Evolutionary conservation across 2,888 invertebrate species (phyloP).

Genomic region (Drosophila heteroneura): DNA sequence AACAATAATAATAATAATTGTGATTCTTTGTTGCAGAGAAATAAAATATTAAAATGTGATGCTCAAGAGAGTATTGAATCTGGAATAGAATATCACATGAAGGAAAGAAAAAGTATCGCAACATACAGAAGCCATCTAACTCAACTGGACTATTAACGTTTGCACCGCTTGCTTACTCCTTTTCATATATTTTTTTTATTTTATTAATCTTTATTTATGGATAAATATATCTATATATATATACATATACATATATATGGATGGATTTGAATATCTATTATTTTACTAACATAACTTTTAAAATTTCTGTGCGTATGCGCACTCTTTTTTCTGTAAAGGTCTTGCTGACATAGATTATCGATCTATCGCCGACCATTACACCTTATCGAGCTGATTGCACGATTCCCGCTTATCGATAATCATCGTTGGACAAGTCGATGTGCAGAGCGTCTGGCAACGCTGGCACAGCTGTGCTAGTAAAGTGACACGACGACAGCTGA

Average conservation of each 20-base stretch:
- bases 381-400: not conserved
- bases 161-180: no score
- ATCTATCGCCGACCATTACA: no score
- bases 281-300: no score
- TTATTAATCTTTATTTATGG: no score
- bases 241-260: no score
- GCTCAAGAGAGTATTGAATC: not conserved
- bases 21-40: not conserved
- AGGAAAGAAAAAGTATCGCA: not conserved
- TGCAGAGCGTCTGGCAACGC: not conserved
- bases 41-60: not conserved
- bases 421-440: not conserved
- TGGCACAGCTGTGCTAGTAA: slow-evolving; percentile 29
- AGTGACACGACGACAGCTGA: slow-evolving; percentile 69
- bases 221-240: no score
- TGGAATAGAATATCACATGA: slow-evolving; percentile 1
- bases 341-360: no score
- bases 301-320: no score
- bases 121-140: not conserved
- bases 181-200: no score
- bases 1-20: not conserved
- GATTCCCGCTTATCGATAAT: slow-evolving; percentile 8
- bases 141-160: no score
- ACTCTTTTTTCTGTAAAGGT: no score
- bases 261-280: no score